A percentile compares a stretch with the other conserved stretches of the same genome.
These are phyloP conservation scores for Smittia sp. DNA, from an alignment of 2,888 invertebrate species.

Conservation along the genomic window DNA sequence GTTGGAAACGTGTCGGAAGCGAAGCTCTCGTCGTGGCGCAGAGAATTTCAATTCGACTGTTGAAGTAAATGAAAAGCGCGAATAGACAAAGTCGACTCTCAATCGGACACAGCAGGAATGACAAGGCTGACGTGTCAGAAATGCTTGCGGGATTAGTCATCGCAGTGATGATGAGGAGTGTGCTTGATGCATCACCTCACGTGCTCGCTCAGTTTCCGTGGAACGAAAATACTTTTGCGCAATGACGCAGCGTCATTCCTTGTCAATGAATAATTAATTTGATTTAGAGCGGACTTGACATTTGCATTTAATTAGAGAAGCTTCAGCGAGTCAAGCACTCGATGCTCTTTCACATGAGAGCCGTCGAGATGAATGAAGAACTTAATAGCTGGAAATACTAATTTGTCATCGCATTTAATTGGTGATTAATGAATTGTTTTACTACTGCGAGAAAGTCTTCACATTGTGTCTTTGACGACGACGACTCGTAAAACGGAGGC, in stretches of 20 bases:
- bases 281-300: no score
- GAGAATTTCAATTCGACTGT: background rate
- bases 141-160: conserved; percentile 1
- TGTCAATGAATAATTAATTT: no score
- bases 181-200: no score
- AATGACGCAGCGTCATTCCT: no score
- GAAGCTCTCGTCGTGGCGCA: background rate
- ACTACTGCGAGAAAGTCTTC: background rate
- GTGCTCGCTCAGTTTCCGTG: no score
- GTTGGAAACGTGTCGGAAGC: background rate
- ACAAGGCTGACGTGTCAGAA: background rate
- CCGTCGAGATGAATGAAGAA: no score
- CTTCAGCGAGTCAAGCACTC: no score
- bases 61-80: background rate
- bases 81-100: background rate
- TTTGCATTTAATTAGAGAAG: no score
- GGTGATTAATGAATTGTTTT: conserved; percentile 17
- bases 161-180: no score
- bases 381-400: background rate
- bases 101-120: background rate
- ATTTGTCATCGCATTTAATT: conserved; percentile 16
- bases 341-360: no score
- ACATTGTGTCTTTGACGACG: no score
- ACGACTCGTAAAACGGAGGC: background rate
- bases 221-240: no score